A percentile compares a stretch with the other conserved stretches of the same genome.
Conservation (phyloP, 2,113 vertebrate species). For the Balaeniceps rex region DNA sequence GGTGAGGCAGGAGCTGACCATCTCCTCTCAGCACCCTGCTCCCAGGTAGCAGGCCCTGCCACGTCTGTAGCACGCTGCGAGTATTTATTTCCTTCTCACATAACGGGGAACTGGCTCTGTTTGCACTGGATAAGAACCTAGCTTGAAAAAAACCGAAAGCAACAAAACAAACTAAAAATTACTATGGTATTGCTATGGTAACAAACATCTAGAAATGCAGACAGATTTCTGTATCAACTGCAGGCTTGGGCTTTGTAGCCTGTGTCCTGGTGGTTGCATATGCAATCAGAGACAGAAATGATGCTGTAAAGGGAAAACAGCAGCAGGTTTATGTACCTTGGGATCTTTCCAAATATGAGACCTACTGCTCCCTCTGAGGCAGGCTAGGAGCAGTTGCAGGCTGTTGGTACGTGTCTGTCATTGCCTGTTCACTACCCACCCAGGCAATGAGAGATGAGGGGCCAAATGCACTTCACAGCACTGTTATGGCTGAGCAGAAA, state of each 20-base stretch:
- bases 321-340: not conserved
- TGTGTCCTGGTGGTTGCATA: not conserved
- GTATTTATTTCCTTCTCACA: not conserved
- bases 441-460: not conserved
- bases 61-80: rapidly evolving
- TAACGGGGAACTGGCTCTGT: not conserved
- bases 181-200: slow-evolving; percentile 42
- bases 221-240: not conserved
- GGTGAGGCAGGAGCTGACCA: not conserved
- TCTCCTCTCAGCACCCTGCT: not conserved
- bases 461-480: not conserved
- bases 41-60: not conserved
- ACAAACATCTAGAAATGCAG: slow-evolving; percentile 18
- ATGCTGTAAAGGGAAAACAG: not conserved
- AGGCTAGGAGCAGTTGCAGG: not conserved
- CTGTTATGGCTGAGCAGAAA: not conserved
- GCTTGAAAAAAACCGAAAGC: not conserved
- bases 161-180: not conserved
- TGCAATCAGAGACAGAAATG: not conserved
- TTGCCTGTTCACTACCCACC: not conserved
- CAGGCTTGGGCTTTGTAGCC: not conserved
- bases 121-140: not conserved
- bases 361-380: not conserved
- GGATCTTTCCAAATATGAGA: not conserved
- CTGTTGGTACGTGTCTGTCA: not conserved